Base-by-base conservation (phyloP, 2,797 vertebrate genomes). In the Gorsachius magnificus region DNA sequence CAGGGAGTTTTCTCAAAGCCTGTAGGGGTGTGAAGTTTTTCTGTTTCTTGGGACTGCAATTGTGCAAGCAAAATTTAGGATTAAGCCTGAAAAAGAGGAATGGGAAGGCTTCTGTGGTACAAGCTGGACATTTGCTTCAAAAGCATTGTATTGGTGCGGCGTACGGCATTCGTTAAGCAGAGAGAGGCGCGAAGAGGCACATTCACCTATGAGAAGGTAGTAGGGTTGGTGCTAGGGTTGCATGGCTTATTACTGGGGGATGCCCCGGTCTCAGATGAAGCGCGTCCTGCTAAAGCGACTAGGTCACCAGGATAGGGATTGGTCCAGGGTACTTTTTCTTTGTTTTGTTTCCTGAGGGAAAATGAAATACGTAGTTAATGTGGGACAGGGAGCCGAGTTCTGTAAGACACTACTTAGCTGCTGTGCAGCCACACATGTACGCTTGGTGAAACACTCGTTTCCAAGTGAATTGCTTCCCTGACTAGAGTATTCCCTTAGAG, bases 301-400 rank as follows among this genome's bases (percentile, higher is more conserved):
- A 77, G 69, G 60, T 51, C 48, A 93, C 75, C 71, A 50, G 79
- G 83, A 88, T 90, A 78, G 76, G 70, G 81, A 83, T 58, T 64
- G 83, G 92, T 97, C 95, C 92, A 94, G 96, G 91, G 96, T 98
- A 97, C 97, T 97, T 95, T 46, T 24, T 77, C 12, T 85, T 91
- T 92, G 90, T 61, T 71, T 95, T 95, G 41, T 43, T 96, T 92
- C 91, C 90, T 75, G 69, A 96, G 41, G 89, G 95, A 95, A 89
- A 75, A 83, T 48, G 63, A 84, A 63, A 81, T 22, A 22, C 24
- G n/a, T 91, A 57, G 94, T 78, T 93, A 75, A 76, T 4, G 3
- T 64, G 90, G 68, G 36, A 79, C 88, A 66, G 83, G 93, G 79
- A 96, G 95, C 84, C 5, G 13, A 38, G 69, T 91, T 90, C 51